Percentiles rank a stretch among this genome's conserved stretches.
Conservation (phyloP, 2,113 vertebrate species). For the Brachypteracias leptosomus region DNA sequence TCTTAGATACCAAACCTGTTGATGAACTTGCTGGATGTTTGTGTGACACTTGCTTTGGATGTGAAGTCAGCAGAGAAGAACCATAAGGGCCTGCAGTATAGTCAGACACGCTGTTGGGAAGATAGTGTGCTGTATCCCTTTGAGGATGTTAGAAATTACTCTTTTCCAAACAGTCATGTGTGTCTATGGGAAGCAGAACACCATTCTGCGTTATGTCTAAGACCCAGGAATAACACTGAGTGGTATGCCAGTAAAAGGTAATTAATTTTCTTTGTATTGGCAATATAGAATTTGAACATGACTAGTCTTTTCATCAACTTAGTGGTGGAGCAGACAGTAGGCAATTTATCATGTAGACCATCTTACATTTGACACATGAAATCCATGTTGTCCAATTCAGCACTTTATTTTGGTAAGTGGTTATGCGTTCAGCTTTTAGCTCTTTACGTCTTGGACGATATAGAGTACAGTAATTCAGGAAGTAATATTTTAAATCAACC, state of each 20-base stretch:
- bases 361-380: background rate
- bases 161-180: background rate
- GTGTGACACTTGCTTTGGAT: background rate
- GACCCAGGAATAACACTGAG: background rate
- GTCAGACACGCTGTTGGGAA: background rate
- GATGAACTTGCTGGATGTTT: background rate
- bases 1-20: background rate
- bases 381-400: conserved; percentile 14
- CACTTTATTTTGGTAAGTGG: conserved; percentile 29
- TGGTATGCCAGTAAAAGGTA: background rate
- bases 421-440: background rate
- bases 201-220: background rate
- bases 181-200: background rate
- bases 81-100: background rate
- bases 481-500: conserved; percentile 47
- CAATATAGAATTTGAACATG: background rate
- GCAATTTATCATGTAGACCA: background rate
- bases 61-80: background rate
- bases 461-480: conserved; percentile 32
- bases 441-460: conserved; percentile 29
- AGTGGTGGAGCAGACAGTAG: background rate
- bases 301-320: background rate
- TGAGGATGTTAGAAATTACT: background rate
- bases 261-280: background rate
- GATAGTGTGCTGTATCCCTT: background rate